Evolutionary conservation across 1,140 invertebrate genomes (phyloP).

Genomic region (Atta colombica): DNA sequence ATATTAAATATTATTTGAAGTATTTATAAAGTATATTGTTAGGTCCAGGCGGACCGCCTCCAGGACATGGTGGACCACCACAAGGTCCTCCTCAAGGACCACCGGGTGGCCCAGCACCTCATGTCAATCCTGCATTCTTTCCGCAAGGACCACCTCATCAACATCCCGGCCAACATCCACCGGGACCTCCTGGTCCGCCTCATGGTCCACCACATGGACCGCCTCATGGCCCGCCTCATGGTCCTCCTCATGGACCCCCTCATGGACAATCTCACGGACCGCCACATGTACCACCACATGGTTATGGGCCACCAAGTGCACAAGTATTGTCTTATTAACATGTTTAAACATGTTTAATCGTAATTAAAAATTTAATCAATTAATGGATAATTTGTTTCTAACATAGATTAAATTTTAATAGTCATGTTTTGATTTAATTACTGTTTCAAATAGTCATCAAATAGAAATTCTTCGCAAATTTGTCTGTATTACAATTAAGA

Average conservation of each 20-base stretch:
- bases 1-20: neutral
- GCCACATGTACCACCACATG: constrained; percentile 88
- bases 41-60: constrained; percentile 88
- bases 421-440: neutral
- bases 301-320: constrained; percentile 87
- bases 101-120: constrained; percentile 93
- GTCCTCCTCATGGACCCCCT: constrained; percentile 86
- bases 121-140: constrained; percentile 99
- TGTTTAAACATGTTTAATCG: neutral
- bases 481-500: too few relatives aligned
- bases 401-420: neutral
- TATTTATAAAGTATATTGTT: constrained; percentile 84
- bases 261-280: constrained; percentile 88
- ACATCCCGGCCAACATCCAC: constrained; percentile 88
- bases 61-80: constrained; percentile 88
- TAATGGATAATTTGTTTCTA: neutral
- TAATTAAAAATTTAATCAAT: neutral
- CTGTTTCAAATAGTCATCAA: too few relatives aligned
- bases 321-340: constrained; percentile 77
- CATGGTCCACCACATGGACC: constrained; percentile 89
- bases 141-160: constrained; percentile 90
- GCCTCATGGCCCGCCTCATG: constrained; percentile 88
- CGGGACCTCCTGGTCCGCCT: constrained; percentile 88
- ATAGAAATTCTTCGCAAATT: too few relatives aligned
- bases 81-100: constrained; percentile 88